Evolutionary conservation across 2,797 vertebrate species (phyloP), one percentile per base, ranked within the genome.

Genomic region (Ctenopoma multispine): DNA sequence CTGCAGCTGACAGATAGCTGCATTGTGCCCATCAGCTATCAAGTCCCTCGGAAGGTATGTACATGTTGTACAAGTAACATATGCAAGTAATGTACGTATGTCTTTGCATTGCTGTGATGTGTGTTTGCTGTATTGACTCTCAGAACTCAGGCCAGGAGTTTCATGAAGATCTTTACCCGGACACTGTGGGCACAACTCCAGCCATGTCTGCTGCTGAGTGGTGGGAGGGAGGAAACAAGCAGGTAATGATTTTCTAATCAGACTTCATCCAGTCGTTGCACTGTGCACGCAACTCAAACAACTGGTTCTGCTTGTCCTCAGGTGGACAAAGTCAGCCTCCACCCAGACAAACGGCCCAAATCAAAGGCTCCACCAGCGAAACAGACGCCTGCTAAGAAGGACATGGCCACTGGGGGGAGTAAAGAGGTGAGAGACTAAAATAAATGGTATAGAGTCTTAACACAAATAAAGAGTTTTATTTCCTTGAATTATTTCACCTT

Each of bases 21-120:
- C 89, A 92, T 99, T 0, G 60, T 98, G 56, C 97, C 97, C 0
- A 10, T 99, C 93, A 97, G 96, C 88, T 96, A 96, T 70, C 79
- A 92, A 0, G 96, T 99, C 74, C 98, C 96, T 53, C 96, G 97
- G 81, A 99, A 99, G 97, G 98, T 99, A 46, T 10, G 21, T 12
- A 53, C 41, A 51, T 3, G 1, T 7, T 27, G 34, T 40, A 21
- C 14, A 7, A 46, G 5, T n/a, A 31, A 38, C 24, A 36, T 5
- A 2, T 20, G 4, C 11, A n/a, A 1, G n/a, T 21, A 13, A 13
- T 29, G 4, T 29, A 2, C 20, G 3, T 40, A 8, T 2, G 4
- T 29, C 2, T 75, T 49, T 57, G 31, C 4, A 10, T 29, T 17
- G 14, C 1, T 17, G 41, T 18, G 24, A 49, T 58, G 20, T 10